Base-by-base conservation (phyloP, 2,888 invertebrate species). In the Apamea monoglypha region DNA sequence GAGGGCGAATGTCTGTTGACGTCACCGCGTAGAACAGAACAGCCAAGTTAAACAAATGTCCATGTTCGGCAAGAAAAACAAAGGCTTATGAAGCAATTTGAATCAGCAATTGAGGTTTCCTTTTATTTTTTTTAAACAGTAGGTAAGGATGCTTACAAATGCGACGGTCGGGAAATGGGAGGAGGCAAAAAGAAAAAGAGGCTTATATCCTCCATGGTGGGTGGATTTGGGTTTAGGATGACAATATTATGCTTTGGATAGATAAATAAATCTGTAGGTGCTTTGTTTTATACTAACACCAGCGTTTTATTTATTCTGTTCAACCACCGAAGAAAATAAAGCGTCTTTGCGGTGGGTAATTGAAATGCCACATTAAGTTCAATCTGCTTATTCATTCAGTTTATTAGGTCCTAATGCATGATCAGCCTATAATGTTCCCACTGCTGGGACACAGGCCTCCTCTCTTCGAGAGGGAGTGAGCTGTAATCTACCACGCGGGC, bases 111-210 rank as follows among this genome's bases (percentile, higher is more conserved):
- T 76, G 85, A 75, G 84, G 74, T 63, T 84, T 67, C 29, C 69
- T 80, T 84, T 87, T 75, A 74, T 87, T 80, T 84, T 47, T 83
- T 84, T 84, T 69, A 69, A 83, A 84, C 85, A 84, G 75, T 70
- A n/a, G n/a, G n/a, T n/a, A 84, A 80, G 73, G 63, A 75, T 79
- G 70, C 87, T 84, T 76, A 76, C 70, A 84, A 87, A 80, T 75
- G 61, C 85, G 63, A n/a, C 66, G 61, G 67, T 85, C 47, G 80
- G 73, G 73, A 73, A 83, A 79, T 44, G 63, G 69, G 32, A 47
- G 71, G 68, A 69, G 47, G 50, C 67, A 74, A 74, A 83, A 68
- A 70, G 53, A 82, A 74, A 76, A 70, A 75, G 75, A 59, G 44
- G 80, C 87, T 87, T 87, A 87, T 40, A 75, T 71, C 67, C 81